Percentiles rank a stretch among this genome's conserved stretches.
phyloP scores from a whole-genome alignment of 2,797 vertebrate genomes.

The Sternarchorhynchus goeldii region DNA sequence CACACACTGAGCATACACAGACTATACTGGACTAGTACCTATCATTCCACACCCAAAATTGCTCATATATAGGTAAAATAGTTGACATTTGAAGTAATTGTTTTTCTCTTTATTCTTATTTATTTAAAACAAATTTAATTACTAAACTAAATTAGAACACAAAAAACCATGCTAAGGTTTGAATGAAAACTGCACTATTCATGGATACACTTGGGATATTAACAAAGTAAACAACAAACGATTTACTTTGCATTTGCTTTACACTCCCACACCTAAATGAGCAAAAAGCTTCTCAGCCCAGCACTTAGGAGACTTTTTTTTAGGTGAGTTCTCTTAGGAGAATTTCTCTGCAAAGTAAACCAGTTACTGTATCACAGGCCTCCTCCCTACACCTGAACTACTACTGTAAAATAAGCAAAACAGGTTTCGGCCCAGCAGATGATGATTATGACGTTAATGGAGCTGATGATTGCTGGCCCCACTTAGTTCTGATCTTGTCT shows the following conservation, averaged over 20 bases:
- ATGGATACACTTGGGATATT: slow-evolving; percentile 8
- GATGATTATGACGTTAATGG: slow-evolving; percentile 30
- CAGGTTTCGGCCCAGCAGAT: slow-evolving; percentile 23
- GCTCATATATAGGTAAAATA: not conserved
- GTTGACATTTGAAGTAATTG: no score
- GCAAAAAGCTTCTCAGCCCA: slow-evolving; percentile 40
- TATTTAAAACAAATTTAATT: no score
- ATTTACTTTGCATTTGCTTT: slow-evolving; percentile 20
- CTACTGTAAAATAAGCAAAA: slow-evolving; percentile 17
- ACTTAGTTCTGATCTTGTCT: slow-evolving; percentile 20
- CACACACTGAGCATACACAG: no score
- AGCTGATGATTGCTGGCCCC: slow-evolving; percentile 19
- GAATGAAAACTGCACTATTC: not conserved
- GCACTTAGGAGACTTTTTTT: slow-evolving; percentile 23
- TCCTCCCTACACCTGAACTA: slow-evolving; percentile 13
- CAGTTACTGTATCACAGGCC: slow-evolving; percentile 29
- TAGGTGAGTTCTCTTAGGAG: slow-evolving; percentile 3
- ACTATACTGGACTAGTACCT: no score
- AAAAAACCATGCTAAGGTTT: not conserved
- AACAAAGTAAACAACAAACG: slow-evolving; percentile 13
- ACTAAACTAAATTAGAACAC: no score
- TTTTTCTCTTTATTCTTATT: no score
- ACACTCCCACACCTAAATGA: slow-evolving; percentile 22
- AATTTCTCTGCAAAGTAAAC: slow-evolving; percentile 28
- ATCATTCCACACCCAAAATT: no score